A percentile compares a stretch with the other conserved stretches of the same genome.
These are phyloP conservation scores for Amaurobius ferox DNA, from an alignment of 2,888 invertebrate genomes.

Conservation along the genomic window DNA sequence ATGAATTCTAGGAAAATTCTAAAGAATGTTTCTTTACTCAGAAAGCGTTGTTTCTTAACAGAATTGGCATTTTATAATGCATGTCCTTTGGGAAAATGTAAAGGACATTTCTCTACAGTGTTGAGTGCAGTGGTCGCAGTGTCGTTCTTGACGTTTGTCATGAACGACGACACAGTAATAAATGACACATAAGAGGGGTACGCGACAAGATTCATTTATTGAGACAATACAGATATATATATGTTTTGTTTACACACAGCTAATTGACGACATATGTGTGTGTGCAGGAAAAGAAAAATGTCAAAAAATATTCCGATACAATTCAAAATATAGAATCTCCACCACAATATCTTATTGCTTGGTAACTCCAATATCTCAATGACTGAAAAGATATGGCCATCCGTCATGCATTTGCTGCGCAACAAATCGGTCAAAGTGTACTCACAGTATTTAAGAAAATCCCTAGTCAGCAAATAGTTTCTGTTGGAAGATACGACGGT, in stretches of 20 bases:
- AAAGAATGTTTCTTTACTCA: no score
- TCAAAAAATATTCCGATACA: slow-evolving; percentile 60
- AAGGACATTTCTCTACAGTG: no score
- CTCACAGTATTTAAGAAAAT: no score
- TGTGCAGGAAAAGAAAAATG: slow-evolving; percentile 42
- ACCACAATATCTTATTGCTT: slow-evolving; percentile 57
- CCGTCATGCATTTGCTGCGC: background rate
- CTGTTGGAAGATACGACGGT: no score
- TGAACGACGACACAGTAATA: background rate
- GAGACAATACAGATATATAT: slow-evolving; percentile 64
- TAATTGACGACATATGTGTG: slow-evolving; percentile 38
- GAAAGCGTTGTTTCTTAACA: no score
- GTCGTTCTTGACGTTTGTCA: no score
- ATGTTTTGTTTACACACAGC: slow-evolving; percentile 64
- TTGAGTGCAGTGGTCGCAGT: no score
- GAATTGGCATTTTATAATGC: no score
- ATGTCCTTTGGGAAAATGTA: no score
- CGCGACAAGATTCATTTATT: slow-evolving; percentile 65
- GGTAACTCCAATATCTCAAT: background rate
- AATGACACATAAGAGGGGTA: background rate
- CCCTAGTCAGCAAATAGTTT: no score
- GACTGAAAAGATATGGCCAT: background rate
- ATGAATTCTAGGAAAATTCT: no score
- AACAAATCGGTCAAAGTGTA: background rate
- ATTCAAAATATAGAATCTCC: slow-evolving; percentile 66